Evolutionary conservation across 2,888 invertebrate genomes (phyloP).

Genomic region (Coronaproctus castanopsis): DNA sequence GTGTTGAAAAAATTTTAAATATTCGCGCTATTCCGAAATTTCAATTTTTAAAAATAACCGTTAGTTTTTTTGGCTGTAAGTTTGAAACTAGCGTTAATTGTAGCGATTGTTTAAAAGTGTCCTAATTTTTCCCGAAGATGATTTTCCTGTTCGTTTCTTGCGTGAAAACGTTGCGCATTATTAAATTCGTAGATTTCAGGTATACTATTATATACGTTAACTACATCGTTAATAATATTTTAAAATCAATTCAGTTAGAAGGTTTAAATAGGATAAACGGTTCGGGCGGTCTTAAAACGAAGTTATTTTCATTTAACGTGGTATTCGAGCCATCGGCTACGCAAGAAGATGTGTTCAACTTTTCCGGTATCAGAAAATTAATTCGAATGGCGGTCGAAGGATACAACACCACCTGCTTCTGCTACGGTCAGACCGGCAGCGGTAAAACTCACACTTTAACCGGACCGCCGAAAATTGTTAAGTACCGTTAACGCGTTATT

Average conservation of each 20-base stretch:
- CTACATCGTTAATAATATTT: too few species aligned
- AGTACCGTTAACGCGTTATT: conserved; percentile 19
- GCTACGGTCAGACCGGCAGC: conserved; percentile 91
- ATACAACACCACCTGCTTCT: conserved; percentile 81
- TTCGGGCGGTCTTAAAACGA: conserved; percentile 44
- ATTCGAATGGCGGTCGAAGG: conserved; percentile 89
- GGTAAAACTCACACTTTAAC: conserved; percentile 92
- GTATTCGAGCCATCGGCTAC: conserved; percentile 82
- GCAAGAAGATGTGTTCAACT: conserved; percentile 64
- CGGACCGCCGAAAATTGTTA: conserved; percentile 68
- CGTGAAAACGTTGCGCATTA: too few species aligned
- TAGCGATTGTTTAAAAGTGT: too few species aligned
- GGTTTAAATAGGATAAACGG: conserved; percentile 17
- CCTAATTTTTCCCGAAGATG: too few species aligned
- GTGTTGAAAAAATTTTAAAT: too few species aligned
- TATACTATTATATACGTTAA: too few species aligned
- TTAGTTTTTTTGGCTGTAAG: too few species aligned
- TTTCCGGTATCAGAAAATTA: conserved; percentile 71
- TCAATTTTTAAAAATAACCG: too few species aligned
- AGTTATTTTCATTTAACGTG: conserved; percentile 84
- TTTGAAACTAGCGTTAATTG: too few species aligned
- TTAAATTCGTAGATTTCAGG: too few species aligned
- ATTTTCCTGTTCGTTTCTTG: too few species aligned
- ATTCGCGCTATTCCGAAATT: too few species aligned
- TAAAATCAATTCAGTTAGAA: conserved; percentile 12